These are phyloP conservation scores for Lithophane socia DNA, from an alignment of 2,888 invertebrate species.

Conservation along the genomic window DNA sequence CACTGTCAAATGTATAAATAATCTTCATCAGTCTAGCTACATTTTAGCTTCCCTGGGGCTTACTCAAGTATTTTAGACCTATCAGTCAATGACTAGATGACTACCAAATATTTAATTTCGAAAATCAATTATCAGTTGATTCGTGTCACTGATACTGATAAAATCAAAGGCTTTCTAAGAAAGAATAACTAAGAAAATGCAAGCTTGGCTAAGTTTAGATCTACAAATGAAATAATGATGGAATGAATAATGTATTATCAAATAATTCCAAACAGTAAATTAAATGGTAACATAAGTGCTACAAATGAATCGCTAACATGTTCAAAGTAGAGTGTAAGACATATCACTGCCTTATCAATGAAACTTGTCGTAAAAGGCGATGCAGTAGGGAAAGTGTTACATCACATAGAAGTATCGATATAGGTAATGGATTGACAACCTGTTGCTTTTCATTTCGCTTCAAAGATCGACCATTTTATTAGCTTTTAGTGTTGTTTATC, in stretches of 20 bases:
- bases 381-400: slow-evolving; percentile 35
- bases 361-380: slow-evolving; percentile 27
- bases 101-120: not conserved
- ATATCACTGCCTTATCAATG: slow-evolving; percentile 33
- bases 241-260: not conserved
- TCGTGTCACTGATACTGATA: not conserved
- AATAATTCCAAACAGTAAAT: not conserved
- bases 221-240: not conserved
- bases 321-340: not conserved
- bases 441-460: slow-evolving; percentile 24
- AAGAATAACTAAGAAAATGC: not conserved
- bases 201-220: not conserved
- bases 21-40: not conserved
- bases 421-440: slow-evolving; percentile 23
- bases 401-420: not conserved
- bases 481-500: slow-evolving; percentile 4
- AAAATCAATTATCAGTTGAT: not conserved
- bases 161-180: not conserved
- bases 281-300: not conserved
- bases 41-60: not conserved
- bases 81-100: not conserved
- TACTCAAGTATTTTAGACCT: not conserved
- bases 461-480: slow-evolving; percentile 1
- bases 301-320: not conserved
- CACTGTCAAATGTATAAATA: not conserved